phyloP scores from a whole-genome alignment of 2,113 vertebrate species.

The Albula glossodonta region DNA sequence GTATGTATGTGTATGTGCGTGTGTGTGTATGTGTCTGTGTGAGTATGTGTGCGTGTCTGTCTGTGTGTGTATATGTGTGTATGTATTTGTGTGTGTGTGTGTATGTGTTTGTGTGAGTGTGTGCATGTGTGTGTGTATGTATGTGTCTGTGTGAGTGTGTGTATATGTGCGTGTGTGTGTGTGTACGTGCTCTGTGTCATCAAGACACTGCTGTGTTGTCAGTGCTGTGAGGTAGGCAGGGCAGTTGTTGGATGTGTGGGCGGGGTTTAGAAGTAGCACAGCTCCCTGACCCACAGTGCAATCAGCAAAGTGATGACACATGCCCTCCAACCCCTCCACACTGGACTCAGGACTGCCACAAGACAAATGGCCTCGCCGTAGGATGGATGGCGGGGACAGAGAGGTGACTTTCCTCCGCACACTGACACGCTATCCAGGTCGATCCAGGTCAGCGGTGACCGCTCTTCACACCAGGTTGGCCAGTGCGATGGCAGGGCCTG shows the following conservation, averaged over 20 bases:
- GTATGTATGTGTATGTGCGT: background rate
- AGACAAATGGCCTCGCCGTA: background rate
- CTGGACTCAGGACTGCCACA: too few species aligned
- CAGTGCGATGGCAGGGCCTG: background rate
- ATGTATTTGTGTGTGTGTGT: constrained; percentile 19
- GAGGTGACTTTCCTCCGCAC: background rate
- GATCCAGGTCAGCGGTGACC: background rate
- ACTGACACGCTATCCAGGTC: background rate
- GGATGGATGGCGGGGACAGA: background rate
- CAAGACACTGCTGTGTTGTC: too few species aligned
- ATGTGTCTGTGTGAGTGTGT: background rate
- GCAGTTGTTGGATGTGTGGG: background rate
- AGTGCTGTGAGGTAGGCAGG: too few species aligned
- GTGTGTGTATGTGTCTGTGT: constrained; percentile 8
- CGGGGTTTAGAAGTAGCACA: too few species aligned
- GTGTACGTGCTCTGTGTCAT: background rate
- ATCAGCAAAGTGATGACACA: too few species aligned
- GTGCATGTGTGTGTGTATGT: background rate
- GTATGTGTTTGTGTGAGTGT: background rate
- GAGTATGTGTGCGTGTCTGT: background rate
- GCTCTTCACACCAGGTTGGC: background rate
- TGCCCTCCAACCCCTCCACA: too few species aligned
- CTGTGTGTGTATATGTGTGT: background rate
- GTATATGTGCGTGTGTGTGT: constrained; percentile 22
- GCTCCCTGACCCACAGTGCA: too few species aligned